A percentile compares a stretch with the other conserved stretches of the same genome.
These are phyloP conservation scores for Antheraea mylitta DNA, from an alignment of 1,140 invertebrate genomes.

Conservation along the genomic window DNA sequence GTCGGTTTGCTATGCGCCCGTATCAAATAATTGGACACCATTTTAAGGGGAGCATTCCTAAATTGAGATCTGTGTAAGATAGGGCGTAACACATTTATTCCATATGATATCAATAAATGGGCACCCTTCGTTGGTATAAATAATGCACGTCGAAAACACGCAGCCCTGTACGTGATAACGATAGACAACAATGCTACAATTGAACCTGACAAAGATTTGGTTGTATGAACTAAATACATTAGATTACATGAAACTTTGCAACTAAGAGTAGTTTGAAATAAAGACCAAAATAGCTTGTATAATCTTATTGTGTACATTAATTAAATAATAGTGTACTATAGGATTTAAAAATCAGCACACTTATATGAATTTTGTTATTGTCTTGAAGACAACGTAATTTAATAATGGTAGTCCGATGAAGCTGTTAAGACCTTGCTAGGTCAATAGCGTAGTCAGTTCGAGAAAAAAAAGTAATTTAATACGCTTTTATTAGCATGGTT, in stretches of 20 bases:
- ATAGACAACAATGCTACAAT: slow-evolving; percentile 7
- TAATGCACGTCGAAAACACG: slow-evolving; percentile 5
- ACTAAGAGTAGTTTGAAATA: not conserved
- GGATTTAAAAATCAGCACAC: not conserved
- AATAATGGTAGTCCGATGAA: no score
- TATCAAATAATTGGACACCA: slow-evolving; percentile 32
- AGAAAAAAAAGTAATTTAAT: no score
- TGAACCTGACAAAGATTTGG: slow-evolving; percentile 4
- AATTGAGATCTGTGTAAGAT: slow-evolving; percentile 10
- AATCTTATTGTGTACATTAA: not conserved
- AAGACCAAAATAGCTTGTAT: not conserved
- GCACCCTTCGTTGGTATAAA: slow-evolving; percentile 5
- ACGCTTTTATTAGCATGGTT: no score
- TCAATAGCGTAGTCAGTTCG: no score
- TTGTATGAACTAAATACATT: not conserved
- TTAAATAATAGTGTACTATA: not conserved
- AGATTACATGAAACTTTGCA: not conserved
- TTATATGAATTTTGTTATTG: no score
- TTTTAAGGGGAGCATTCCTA: slow-evolving; percentile 23
- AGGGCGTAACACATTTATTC: not conserved
- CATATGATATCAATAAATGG: slow-evolving; percentile 5
- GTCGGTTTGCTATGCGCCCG: slow-evolving; percentile 20
- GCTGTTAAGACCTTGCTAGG: no score
- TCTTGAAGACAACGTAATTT: no score
- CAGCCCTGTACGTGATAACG: not conserved